These are phyloP conservation scores for Chrosomus eos DNA, from an alignment of 2,797 vertebrate genomes.

Conservation along the genomic window DNA sequence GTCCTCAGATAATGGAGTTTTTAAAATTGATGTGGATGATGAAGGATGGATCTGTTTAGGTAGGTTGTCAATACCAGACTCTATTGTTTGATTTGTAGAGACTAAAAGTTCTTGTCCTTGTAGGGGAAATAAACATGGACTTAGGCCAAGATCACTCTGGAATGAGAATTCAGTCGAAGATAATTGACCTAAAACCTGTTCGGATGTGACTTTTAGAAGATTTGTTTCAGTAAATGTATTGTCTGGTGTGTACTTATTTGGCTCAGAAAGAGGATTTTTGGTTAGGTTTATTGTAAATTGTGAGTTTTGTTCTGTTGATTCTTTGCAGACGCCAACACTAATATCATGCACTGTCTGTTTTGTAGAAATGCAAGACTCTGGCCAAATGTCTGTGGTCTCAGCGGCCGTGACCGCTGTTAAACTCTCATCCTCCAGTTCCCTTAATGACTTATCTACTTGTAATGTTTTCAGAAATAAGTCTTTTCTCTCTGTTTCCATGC, in stretches of 20 bases:
- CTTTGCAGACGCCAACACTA: background rate
- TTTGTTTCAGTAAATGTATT: conserved; percentile 12
- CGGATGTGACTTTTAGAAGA: background rate
- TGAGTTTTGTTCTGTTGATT: conserved; percentile 28
- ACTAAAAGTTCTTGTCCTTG: background rate
- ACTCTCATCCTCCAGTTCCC: conserved; percentile 28
- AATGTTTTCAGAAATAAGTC: conserved; percentile 40
- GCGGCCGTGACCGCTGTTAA: conserved; percentile 42
- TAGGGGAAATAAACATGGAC: background rate
- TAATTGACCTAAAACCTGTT: background rate
- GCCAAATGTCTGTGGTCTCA: conserved; percentile 22
- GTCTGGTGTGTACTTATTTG: background rate
- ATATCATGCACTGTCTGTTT: conserved; percentile 26
- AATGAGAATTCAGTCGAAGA: background rate
- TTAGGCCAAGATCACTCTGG: background rate
- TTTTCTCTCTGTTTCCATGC: conserved; percentile 61
- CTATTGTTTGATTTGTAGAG: background rate
- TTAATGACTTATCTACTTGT: conserved; percentile 21
- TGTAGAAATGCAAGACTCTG: conserved; percentile 32
- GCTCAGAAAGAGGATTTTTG: conserved; percentile 1
- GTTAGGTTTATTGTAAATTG: background rate
- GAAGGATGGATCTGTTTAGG: background rate
- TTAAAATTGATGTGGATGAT: background rate
- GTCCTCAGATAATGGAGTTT: background rate
- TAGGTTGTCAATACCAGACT: background rate